A percentile compares a stretch with the other conserved stretches of the same genome.
Evolutionary conservation across 2,113 vertebrate species (phyloP).

Genomic region (Ceuthmochares aereus): DNA sequence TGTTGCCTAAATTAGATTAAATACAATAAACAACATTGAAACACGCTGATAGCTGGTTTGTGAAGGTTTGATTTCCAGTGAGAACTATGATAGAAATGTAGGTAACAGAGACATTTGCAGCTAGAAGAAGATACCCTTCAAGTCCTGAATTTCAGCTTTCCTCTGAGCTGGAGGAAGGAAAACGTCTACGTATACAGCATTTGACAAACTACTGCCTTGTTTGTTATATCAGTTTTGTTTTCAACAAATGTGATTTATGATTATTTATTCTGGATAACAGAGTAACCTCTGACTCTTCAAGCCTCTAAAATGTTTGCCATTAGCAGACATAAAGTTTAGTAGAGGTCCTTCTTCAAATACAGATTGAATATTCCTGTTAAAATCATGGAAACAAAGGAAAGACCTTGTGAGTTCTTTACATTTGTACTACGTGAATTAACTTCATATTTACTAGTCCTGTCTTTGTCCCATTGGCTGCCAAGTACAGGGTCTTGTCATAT

Average conservation of each 20-base stretch:
- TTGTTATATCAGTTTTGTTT: conserved; percentile 3
- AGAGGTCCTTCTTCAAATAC: background rate
- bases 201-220: background rate
- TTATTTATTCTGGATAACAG: conserved; percentile 19
- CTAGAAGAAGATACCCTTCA: background rate
- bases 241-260: background rate
- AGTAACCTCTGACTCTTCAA: background rate
- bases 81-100: background rate
- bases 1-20: background rate
- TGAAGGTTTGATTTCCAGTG: background rate
- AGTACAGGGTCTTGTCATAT: background rate
- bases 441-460: background rate
- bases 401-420: background rate
- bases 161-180: background rate
- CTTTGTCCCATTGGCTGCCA: background rate
- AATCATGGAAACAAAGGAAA: background rate
- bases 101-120: background rate
- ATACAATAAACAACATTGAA: background rate
- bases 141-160: background rate
- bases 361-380: background rate
- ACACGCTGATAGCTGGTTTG: background rate
- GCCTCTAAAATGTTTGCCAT: background rate
- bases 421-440: background rate
- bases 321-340: background rate
- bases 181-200: rapidly evolving